Conservation (phyloP, 1,140 invertebrate species). For the Adelges cooleyi region DNA sequence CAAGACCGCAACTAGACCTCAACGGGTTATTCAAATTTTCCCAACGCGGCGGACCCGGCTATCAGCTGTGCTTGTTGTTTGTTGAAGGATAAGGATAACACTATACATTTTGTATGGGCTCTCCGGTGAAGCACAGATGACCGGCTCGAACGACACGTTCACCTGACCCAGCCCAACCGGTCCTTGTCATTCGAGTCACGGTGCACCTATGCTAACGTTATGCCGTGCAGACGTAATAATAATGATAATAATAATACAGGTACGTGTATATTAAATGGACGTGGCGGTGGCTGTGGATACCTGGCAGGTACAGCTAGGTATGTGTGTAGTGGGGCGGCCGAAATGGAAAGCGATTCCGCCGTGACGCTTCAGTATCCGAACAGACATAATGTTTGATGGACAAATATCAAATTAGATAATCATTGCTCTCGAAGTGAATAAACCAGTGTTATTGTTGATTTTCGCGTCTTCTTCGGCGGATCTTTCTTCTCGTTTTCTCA, state of each 20-base stretch:
- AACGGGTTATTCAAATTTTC: too few relatives aligned
- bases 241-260: too few relatives aligned
- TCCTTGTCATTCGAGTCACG: constrained; percentile 25
- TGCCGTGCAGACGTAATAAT: constrained; percentile 12
- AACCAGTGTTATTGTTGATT: too few relatives aligned
- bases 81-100: too few relatives aligned
- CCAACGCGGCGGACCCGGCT: too few relatives aligned
- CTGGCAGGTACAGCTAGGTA: too few relatives aligned
- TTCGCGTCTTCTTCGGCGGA: too few relatives aligned
- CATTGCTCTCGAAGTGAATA: not conserved
- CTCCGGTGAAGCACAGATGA: not conserved
- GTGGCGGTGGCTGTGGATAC: not conserved
- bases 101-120: too few relatives aligned
- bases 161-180: constrained; percentile 27
- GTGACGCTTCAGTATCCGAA: constrained; percentile 26
- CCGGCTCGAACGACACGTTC: constrained; percentile 4
- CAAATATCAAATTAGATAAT: constrained; percentile 26
- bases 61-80: too few relatives aligned
- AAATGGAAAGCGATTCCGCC: constrained; percentile 24
- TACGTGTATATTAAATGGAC: too few relatives aligned
- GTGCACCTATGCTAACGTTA: not conserved
- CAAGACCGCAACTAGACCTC: too few relatives aligned
- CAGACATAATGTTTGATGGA: constrained; percentile 22
- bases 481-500: too few relatives aligned
- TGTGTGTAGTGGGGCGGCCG: constrained; percentile 21